Evolutionary conservation across 2,797 vertebrate species (phyloP), one percentile per base, ranked within the genome.

Genomic region (Acrossocheilus wenchowensis): DNA sequence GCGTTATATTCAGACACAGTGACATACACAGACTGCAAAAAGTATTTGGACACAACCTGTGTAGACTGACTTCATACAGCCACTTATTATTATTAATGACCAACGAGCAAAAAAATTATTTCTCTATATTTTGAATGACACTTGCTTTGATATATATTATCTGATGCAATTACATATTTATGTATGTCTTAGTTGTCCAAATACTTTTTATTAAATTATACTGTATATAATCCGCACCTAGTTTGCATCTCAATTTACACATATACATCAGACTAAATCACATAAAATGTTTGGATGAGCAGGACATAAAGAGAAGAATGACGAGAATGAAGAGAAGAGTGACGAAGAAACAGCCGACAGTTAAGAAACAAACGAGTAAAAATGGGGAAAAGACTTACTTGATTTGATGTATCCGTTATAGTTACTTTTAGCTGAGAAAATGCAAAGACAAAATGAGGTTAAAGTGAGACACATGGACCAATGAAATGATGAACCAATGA

Each of bases 361-460:
- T 91, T 89, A 88, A 73, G 86, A 88, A 90, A 84, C 69, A 89
- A 81, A 89, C 89, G 83, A 90, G 86, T 89, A 81, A 88, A 30
- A 34, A 86, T 87, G 90, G 81, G 82, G 81, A 90, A 88, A 89
- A 92, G 60, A 96, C 95, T 96, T 96, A 96, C 96, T 95, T 95
- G 96, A 95, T 93, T 95, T 96, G 94, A 96, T 96, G 94, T 95
- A 96, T 95, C 96, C 96, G 85, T 96, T 96, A 94, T 96, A 96
- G 93, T 93, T 96, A 95, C 94, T 96, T 94, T 96, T 96, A 92
- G 95, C 96, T 96, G 94, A 93, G 93, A 92, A 94, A 95, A 94
- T 90, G 92, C 88, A 95, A 89, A 96, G 89, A 95, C 91, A 94
- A 93, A 90, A 92, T 93, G 82, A 93, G 88, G 92, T 95, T 93